Base-by-base conservation (phyloP, 2,888 invertebrate species). In the Branchipolynoe longqiensis region DNA sequence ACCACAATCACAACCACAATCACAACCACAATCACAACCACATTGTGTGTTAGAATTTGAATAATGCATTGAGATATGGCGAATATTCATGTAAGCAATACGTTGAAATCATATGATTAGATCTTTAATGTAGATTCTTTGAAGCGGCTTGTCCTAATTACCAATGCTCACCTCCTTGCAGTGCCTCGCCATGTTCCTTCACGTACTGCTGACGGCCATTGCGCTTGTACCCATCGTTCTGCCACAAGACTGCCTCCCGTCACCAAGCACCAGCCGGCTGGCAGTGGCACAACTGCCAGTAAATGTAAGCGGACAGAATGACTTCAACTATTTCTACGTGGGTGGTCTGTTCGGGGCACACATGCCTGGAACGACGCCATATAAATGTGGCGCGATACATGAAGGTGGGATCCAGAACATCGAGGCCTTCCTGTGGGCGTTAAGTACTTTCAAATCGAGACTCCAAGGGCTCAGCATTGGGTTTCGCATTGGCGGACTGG, bases 401-500 rank as follows among this genome's bases (percentile, higher is more conserved):
- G 69, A 88, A 1, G 84, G 89, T 1, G 93, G 92, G 0, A 88
- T 94, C 62, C 90, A 93, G 74, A 91, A 92, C 78, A 85, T 93
- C 33, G 93, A 94, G 88, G 93, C 94, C 3, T 93, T 94, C 86
- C 89, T 94, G 25, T 94, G 94, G 93, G 92, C 92, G 0, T 88
- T 93, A 40, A 87, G 88, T 25, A 88, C 89, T 54, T 91, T 89
- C 82, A 69, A 84, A n/a, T 69, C 62, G 0, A 38, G 82, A 0
- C 78, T 86, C 22, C 84, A 28, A 56, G 54, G 40, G 3, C 14
- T 84, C 4, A 12, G 25, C 18, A 18, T 28, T 31, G 85, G 83
- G 28, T 54, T 73, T 18, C 83, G 87, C 18, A 88, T 92, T n/a
- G 92, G 92, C 12, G 92, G 90, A 0, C 87, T 93, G n/a, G 91